Evolutionary conservation across 2,888 invertebrate species (phyloP), one percentile per base, ranked within the genome.

Genomic region (Melipona beecheii): DNA sequence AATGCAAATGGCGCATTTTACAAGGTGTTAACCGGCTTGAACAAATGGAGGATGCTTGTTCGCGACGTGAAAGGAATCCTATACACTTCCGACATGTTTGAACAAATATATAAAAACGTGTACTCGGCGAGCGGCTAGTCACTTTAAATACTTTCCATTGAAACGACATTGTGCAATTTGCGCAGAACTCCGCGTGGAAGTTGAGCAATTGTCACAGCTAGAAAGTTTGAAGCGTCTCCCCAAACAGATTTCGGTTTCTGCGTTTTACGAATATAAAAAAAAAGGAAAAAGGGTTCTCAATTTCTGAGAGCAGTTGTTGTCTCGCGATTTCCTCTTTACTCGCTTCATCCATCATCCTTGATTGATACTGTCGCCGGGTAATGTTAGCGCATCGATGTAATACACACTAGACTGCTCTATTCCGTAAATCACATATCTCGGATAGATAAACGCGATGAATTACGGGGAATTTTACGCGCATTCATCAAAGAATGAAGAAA

Each of bases 91-190:
- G 54, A 54, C 52, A 4, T 24, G 19, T n/a, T 56, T 66, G 19
- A 43, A 65, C 74, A 54, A 43, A 75, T 43, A 49, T 21, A 50
- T 17, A 27, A 62, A 70, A 49, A 50, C 27, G 49, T 4, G 65
- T 65, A 52, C 54, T 19, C 19, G n/a, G 24, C 21, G 50, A 49
- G 60, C 15, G 24, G 15, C 17, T 9, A 21, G 27, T 65, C 52
- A 24, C 36, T 52, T 74, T 65, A 15, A 6, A n/a, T 9, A 49
- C 52, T 74, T 74, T 74, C 74, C 52, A 74, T 65, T 74, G 36
- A 74, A 74, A 24, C 54, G 54, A 74, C 54, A 54, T 31, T 43
- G 36, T 43, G 65, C 27, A 74, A 36, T 65, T 74, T 64, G 36
- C 54, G 36, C 54, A 24, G 19, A 36, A 24, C 15, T 31, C 6